Percentiles rank a stretch among this genome's conserved stretches.
Conservation (phyloP, 2,113 vertebrate genomes). For the Progne subis region DNA sequence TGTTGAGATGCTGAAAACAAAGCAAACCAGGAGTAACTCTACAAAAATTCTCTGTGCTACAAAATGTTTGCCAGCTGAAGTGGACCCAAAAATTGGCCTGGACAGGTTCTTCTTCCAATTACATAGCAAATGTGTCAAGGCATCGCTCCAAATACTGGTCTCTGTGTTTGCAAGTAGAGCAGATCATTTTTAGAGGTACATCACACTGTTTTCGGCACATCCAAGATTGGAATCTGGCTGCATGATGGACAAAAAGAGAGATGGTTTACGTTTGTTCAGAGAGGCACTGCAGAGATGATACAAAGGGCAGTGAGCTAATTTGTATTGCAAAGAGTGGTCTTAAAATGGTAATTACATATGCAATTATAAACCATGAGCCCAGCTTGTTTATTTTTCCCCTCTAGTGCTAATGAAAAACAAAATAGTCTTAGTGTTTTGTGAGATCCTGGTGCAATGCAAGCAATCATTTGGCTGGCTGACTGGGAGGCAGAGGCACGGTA, state of each 20-base stretch:
- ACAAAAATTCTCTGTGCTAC: neutral
- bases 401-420: constrained; percentile 43
- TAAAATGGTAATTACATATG: constrained; percentile 47
- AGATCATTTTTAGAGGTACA: neutral
- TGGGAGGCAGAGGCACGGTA: neutral
- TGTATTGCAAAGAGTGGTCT: constrained; percentile 25
- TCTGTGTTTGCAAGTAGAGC: neutral
- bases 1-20: neutral
- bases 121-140: neutral
- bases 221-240: neutral
- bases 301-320: constrained; percentile 36
- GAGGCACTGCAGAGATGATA: neutral
- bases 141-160: neutral
- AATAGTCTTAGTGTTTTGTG: constrained; percentile 16
- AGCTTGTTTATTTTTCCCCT: constrained; percentile 5
- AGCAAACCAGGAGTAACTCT: neutral
- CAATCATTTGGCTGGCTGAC: neutral
- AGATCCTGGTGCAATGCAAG: neutral
- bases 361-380: constrained; percentile 16
- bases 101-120: neutral
- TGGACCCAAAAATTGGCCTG: neutral
- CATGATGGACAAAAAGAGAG: neutral
- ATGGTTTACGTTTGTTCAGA: neutral
- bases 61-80: neutral
- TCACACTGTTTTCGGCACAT: neutral